Base-by-base conservation (phyloP, 2,113 vertebrate genomes). In the Saimiri boliviensis region DNA sequence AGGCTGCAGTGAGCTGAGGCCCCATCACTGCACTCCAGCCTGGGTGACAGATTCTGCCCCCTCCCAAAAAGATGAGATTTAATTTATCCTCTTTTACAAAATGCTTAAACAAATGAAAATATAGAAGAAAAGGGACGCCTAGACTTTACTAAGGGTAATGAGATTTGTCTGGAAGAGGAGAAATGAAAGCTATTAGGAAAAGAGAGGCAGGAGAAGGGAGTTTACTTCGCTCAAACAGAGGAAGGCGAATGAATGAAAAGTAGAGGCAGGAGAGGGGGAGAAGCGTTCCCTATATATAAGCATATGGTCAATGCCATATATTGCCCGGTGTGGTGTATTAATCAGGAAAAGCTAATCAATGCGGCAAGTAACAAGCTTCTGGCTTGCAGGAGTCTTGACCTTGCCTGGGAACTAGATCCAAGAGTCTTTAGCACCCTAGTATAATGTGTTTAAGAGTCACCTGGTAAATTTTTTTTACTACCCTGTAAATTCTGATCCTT, bases 51-150 rank as follows among this genome's bases (percentile, higher is more conserved):
- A 52, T 52, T 52, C 52, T 52, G 52, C 52, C 52, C 14, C 52
- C 52, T 52, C 52, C 49, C 52, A 17, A 19, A 74, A 70, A 70
- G 58, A 71, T 17, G n/a, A 76, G 76, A 81, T 94, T 81, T 86
- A 81, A 81, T 93, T 49, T 68, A n/a, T 52, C 47, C 21, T 19
- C 42, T 40, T 89, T 47, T 84, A 86, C 90, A 35, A 95, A 94
- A 77, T n/a, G 60, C 70, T 84, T 63, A 86, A 89, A 56, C 74
- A 76, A 63, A 68, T 56, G 9, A 52, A 77, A 89, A 79, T 35
- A 32, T 4, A 47, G 52, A 63, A 49, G 23, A 21, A 58, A 11
- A n/a, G 66, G 5, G 9, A 11, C 4, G 12, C 2, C 19, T 73
- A 16, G 40, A 49, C 45, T 23, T 86, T 47, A 17, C 27, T 68